phyloP scores from a whole-genome alignment of 2,113 vertebrate species.

The Rhinopithecus roxellana region DNA sequence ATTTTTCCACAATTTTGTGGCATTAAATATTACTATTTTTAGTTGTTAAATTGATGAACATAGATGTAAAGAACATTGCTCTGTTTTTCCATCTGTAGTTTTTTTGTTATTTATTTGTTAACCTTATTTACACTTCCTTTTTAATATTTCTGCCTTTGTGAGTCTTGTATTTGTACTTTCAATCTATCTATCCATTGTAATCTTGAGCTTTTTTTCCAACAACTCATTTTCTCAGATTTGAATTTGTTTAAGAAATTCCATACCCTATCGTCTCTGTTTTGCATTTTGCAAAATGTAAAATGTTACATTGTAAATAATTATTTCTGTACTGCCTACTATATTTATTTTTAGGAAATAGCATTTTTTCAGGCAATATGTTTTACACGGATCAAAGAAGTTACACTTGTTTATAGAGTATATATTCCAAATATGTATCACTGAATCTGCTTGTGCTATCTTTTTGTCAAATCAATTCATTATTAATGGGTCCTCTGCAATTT shows the following conservation, averaged over 20 bases:
- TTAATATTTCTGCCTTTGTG: background rate
- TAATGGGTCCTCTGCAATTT: background rate
- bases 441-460: background rate
- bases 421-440: background rate
- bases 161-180: background rate
- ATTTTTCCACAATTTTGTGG: background rate
- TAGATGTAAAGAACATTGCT: background rate
- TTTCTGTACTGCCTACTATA: background rate
- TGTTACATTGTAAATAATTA: background rate
- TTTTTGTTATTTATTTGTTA: background rate
- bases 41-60: background rate
- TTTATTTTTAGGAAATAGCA: background rate
- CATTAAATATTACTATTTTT: background rate
- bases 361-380: background rate
- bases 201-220: background rate
- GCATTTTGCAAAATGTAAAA: background rate
- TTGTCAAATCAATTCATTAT: background rate
- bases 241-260: background rate
- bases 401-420: background rate
- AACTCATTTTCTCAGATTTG: background rate
- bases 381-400: background rate
- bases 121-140: background rate
- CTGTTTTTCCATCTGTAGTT: background rate
- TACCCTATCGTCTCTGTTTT: background rate
- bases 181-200: background rate